phyloP scores from a whole-genome alignment of 2,797 vertebrate species.

The Serranus cabrilla region DNA sequence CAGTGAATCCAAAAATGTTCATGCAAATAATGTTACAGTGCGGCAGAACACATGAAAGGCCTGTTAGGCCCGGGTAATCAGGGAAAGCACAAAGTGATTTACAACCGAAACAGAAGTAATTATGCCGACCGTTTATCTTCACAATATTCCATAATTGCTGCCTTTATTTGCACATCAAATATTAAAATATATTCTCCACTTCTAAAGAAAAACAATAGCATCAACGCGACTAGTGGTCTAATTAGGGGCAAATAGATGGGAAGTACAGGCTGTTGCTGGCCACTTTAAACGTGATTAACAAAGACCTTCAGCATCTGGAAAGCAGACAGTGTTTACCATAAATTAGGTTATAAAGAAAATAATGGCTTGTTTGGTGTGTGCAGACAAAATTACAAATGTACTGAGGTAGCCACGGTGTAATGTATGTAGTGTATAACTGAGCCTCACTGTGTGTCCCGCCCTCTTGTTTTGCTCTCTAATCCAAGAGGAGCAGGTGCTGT shows the following conservation, averaged over 20 bases:
- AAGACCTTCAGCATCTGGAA: conserved; percentile 14
- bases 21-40: conserved; percentile 44
- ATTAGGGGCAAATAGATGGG: conserved; percentile 37
- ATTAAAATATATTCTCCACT: conserved; percentile 36
- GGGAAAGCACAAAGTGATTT: conserved; percentile 53
- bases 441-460: conserved; percentile 29
- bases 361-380: conserved; percentile 21
- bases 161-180: conserved; percentile 70
- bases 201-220: conserved; percentile 40
- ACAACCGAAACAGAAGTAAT: conserved; percentile 55
- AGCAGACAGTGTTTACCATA: conserved; percentile 40
- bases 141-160: conserved; percentile 65
- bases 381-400: background rate
- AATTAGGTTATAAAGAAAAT: conserved; percentile 17
- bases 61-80: conserved; percentile 38
- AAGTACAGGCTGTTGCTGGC: conserved; percentile 6
- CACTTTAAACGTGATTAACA: conserved; percentile 45
- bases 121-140: conserved; percentile 57
- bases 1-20: conserved; percentile 32
- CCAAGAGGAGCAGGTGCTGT: conserved; percentile 74
- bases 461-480: conserved; percentile 67
- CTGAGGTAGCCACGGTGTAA: conserved; percentile 4
- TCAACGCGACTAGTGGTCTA: conserved; percentile 28
- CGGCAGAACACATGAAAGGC: conserved; percentile 34
- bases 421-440: conserved; percentile 22